Evolutionary conservation across 2,113 vertebrate genomes (phyloP).

Genomic region (Corythaixoides concolor): DNA sequence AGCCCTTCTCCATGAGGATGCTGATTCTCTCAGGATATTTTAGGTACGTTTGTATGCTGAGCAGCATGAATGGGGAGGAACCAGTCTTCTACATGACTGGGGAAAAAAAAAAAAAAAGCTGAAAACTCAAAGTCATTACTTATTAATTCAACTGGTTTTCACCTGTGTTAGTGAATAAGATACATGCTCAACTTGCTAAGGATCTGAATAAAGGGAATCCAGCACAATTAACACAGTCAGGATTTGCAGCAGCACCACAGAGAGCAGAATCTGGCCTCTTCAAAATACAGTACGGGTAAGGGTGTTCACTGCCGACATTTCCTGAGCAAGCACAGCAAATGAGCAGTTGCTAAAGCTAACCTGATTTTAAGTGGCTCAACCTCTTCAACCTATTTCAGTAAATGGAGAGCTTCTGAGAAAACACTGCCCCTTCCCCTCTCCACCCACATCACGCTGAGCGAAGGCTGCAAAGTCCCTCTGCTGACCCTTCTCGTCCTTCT

Average conservation of each 20-base stretch:
- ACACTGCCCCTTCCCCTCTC: background rate
- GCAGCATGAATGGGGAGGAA: background rate
- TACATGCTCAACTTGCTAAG: background rate
- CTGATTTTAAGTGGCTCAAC: constrained; percentile 22
- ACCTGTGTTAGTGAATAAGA: background rate
- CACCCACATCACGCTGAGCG: background rate
- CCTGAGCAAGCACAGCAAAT: background rate
- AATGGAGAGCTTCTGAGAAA: constrained; percentile 34
- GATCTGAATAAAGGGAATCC: background rate
- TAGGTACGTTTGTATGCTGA: background rate
- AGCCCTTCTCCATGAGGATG: background rate
- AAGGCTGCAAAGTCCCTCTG: background rate
- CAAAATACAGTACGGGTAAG: background rate
- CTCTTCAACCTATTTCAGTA: constrained; percentile 50
- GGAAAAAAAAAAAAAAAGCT: background rate
- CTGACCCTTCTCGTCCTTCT: background rate
- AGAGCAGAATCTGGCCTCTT: background rate
- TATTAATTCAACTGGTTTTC: background rate
- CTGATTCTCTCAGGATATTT: background rate
- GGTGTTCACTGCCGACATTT: background rate
- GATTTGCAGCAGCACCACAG: background rate
- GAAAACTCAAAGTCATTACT: background rate
- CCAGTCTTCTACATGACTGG: background rate
- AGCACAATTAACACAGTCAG: background rate
- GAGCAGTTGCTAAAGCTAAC: background rate